Base-by-base conservation (phyloP, 1,140 invertebrate species). In the Cyrtorhinus lividipennis region DNA sequence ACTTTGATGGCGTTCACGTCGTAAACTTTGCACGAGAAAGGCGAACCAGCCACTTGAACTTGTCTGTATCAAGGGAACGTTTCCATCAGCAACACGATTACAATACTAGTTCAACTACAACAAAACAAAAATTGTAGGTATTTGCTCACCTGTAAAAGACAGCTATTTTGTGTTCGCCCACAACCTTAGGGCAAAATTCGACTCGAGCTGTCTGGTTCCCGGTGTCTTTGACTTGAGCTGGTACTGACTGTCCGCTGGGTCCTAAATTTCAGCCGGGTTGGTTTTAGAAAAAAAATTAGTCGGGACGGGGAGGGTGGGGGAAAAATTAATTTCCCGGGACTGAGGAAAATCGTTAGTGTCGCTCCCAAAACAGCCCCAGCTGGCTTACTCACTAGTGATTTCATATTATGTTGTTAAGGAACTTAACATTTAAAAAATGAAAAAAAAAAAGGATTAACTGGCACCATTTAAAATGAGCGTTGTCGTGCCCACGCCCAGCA, bases 1-100 rank as follows among this genome's bases (percentile, higher is more conserved):
- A 98, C 92, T 78, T 88, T 88, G 66, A 98, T 98, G 61, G 92
- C 91, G 63, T 85, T 83, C 1, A 95, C 90, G 73, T 97, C 93
- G 72, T 96, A 96, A 13, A 95, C 91, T 79, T 95, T 95, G 66
- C 90, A 89, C 66, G 87, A 83, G 75, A 95, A 95, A 3, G 92
- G 92, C 70, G 89, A 92, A 27, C 90, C 90, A 24, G 83, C 82
- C 58, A 92, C 86, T 1, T 87, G 81, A 66, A 82, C 75, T 66
- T 86, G 85, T 68, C 82, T 65, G 46, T 13, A 24, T 23, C 13
- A 63, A 20, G 1, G 5, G 22, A 56, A 56, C 53, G 15, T 10
- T 23, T 38, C 5, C 5, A 38, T 38, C 5, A 5, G 30, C 15
- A 5, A 38, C 30, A 38, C n/a, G n/a, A n/a, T n/a, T 38, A 38